Conservation (phyloP, 2,113 vertebrate species). For the Podarcis muralis region DNA sequence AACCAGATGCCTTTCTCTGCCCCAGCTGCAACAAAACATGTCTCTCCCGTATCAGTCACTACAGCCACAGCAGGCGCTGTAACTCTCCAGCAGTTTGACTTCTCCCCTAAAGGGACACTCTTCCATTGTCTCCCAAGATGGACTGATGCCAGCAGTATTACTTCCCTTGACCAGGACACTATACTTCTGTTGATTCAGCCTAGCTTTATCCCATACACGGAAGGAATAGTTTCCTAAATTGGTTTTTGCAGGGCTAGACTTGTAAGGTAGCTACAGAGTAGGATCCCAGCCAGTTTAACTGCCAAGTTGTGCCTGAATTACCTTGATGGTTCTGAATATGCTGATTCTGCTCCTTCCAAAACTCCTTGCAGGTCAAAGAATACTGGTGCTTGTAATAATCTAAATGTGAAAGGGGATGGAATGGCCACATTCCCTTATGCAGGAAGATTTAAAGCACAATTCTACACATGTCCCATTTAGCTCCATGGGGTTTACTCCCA, state of each 20-base stretch:
- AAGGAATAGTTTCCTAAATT: not conserved
- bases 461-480: no score
- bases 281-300: not conserved
- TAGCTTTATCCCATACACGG: not conserved
- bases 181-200: no score
- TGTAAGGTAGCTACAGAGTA: not conserved
- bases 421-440: not conserved
- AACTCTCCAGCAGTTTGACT: no score
- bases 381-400: rapidly evolving
- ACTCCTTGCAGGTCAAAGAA: not conserved
- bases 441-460: not conserved
- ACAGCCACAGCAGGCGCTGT: no score
- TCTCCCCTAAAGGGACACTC: no score
- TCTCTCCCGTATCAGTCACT: no score
- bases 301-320: not conserved
- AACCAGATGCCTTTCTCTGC: no score
- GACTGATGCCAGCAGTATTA: no score
- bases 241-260: not conserved
- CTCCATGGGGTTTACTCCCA: no score
- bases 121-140: no score
- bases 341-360: not conserved
- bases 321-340: not conserved
- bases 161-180: no score
- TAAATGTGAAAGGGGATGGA: not conserved
- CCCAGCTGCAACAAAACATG: no score